Evolutionary conservation across 2,797 vertebrate species (phyloP), one percentile per base, ranked within the genome.

Genomic region (Scomberomorus guttatus): DNA sequence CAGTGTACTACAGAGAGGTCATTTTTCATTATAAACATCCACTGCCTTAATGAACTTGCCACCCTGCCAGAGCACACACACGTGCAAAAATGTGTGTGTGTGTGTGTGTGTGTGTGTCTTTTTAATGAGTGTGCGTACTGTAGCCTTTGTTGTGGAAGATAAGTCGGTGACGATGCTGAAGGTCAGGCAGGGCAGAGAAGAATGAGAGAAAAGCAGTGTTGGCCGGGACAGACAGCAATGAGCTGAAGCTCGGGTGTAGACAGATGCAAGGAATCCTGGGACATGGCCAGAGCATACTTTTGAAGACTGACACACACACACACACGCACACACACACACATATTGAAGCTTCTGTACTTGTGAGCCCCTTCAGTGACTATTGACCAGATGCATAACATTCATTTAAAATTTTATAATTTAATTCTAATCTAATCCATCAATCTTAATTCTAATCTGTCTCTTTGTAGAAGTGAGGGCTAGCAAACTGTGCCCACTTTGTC

Each of bases 121-220:
- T 84, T 88, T 87, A 84, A 85, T 91, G 89, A 76, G 85, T 64
- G 79, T 80, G 85, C 81, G 83, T 50, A 68, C 74, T 50, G 70
- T 78, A 74, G 82, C 72, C 86, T 92, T 92, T 90, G 87, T 88
- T 89, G 75, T 80, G 79, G 83, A 77, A 88, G 93, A 93, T 94
- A 94, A 93, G 91, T 93, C 80, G 63, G 92, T 89, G 92, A 90
- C 85, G 88, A 87, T 89, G 85, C 84, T 93, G 92, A 95, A 95
- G 94, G 95, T 96, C 93, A 93, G 78, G 78, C 84, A 72, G 91
- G 84, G 86, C 82, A 93, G 81, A 81, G 79, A 84, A 81, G 87
- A 95, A 91, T 93, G 90, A 92, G 91, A 92, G 91, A 92, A 94
- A 93, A 90, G 85, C 81, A 71, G 73, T 80, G 74, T 83, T 82